Evolutionary conservation across 2,888 invertebrate genomes (phyloP), one percentile per base, ranked within the genome.

Genomic region (Eupelmus urozonus): DNA sequence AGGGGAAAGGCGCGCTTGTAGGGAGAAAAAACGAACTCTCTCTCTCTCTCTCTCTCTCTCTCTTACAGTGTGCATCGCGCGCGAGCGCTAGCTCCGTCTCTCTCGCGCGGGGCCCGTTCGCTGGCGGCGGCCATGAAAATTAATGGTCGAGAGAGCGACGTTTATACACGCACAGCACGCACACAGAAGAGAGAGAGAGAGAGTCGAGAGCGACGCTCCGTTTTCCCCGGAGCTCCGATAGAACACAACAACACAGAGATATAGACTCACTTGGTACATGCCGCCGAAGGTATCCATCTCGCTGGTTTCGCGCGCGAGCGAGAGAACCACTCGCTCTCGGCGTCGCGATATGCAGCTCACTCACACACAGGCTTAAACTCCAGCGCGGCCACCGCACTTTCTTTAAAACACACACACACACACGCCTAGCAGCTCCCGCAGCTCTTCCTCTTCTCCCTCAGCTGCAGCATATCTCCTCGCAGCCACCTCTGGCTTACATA

Each of bases 191-290:
- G 59, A 60, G 40, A 49, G 69, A 65, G 65, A 62, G 40, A 55
- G 16, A 45, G 16, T 7, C 25, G 49, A 25, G 69, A 77, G 45
- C 16, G 63, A 55, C 29, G 51, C 40, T 42, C 40, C 16, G 62
- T 62, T 42, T 62, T 40, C 2, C 13, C 16, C 2, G 13, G 16
- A 34, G 3, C 9, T 34, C 34, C 3, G 5, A 5, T 34, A 34
- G 13, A 45, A 45, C 4, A 45, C 45, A 45, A 45, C 16, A 45
- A 45, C 45, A 45, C 4, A 13, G 16, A 45, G 34, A 34, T 34
- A 34, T n/a, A 60, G 78, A 89, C 89, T 89, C 88, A 89, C 89
- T 89, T 89, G 89, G 81, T 88, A 89, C 86, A 89, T 88, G 85
- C 88, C 88, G 85, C 80, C 75, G 75, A 85, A 89, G 85, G 88